Base-by-base conservation (phyloP, 2,113 vertebrate species). In the Corvus moneduloides region DNA sequence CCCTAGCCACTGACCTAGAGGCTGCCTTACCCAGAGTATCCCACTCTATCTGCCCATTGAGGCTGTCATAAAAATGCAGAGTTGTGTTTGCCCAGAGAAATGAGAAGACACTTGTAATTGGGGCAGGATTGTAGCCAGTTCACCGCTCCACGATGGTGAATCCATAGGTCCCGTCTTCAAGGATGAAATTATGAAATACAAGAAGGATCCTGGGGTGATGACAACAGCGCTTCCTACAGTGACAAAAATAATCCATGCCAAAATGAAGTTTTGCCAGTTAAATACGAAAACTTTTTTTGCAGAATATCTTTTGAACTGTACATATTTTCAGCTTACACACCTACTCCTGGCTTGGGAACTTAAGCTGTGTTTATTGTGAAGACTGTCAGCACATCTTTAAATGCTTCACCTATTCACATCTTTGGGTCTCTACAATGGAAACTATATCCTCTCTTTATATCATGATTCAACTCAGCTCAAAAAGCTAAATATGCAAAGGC, bases 391-490 rank as follows among this genome's bases (percentile, higher is more conserved):
- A 69, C 33, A 35, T 33, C 16, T 87, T 90, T 71, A 67, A 63
- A 55, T 18, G 12, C 6, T 63, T 93, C 59, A 69, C 37, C 30
- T 89, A 84, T 74, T 61, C 37, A 61, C 18, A 5, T 33, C 1
- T 3, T 27, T 90, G 32, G 7, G 39, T 90, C 24, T 80, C 48
- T 6, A 6, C 64, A 61, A 18, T 1, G 2, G 35, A 58, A 85
- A 49, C 10, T 33, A 41, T 75, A 80, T 94, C 39, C 17, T 84
- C 23, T 75, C n/a, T 75, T 78, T 48, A 33, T 35, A 55, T 54
- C 32, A 46, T 68, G 51, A 68, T 46, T 90, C 78, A 93, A 27
- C 82, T 96, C 84, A 72, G 32, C 63, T 92, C 10, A 13, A 69
- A 66, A 44, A 93, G 18, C 52, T 79, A 62, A 82, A 44, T 62